Conservation (phyloP, 2,888 invertebrate genomes). For the Meloe dianella region DNA sequence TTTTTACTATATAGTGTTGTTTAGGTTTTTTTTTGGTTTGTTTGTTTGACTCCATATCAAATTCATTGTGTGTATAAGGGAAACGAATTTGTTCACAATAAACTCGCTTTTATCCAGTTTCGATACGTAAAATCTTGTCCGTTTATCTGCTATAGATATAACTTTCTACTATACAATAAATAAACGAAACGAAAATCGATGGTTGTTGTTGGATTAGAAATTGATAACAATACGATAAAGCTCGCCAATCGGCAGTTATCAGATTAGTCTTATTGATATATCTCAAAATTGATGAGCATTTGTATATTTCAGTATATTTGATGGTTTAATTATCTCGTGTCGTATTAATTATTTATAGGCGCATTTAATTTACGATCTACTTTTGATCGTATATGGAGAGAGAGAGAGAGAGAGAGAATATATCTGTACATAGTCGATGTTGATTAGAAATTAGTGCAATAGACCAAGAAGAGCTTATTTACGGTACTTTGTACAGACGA, state of each 20-base stretch:
- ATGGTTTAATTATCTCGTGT: not conserved
- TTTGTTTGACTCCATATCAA: not conserved
- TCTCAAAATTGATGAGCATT: too few relatives aligned
- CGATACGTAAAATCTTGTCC: not conserved
- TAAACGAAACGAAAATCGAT: not conserved
- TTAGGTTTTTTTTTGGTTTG: not conserved
- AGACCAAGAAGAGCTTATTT: slow-evolving; percentile 23
- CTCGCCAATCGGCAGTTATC: too few relatives aligned
- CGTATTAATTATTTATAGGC: not conserved
- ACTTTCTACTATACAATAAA: too few relatives aligned
- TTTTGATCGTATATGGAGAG: not conserved
- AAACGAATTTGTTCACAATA: too few relatives aligned
- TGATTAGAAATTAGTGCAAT: slow-evolving; percentile 28
- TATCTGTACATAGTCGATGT: slow-evolving; percentile 11
- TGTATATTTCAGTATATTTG: not conserved
- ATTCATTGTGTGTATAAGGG: not conserved
- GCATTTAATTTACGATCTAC: not conserved
- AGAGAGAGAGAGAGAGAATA: too few relatives aligned
- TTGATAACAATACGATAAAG: too few relatives aligned
- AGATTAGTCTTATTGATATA: too few relatives aligned
- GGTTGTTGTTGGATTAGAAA: too few relatives aligned
- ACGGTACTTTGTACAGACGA: not conserved
- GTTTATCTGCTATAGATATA: too few relatives aligned
- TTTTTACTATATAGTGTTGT: not conserved
- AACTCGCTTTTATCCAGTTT: too few relatives aligned